A percentile compares a stretch with the other conserved stretches of the same genome.
These are phyloP conservation scores for Leptopilina syphax DNA, from an alignment of 2,888 invertebrate genomes.

Conservation along the genomic window DNA sequence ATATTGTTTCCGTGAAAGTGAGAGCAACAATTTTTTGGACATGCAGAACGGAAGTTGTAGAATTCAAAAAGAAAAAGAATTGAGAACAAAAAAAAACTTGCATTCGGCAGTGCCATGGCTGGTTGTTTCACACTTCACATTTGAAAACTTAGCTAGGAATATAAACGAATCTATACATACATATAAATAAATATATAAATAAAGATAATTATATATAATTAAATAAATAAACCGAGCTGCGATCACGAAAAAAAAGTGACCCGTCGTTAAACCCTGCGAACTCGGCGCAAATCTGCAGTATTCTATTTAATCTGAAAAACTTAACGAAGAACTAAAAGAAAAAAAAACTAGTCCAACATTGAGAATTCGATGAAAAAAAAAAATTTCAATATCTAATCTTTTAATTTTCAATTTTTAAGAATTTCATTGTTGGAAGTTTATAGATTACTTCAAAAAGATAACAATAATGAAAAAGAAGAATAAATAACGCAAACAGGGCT, in stretches of 20 bases:
- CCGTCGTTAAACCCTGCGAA: conserved; percentile 38
- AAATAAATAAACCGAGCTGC: conserved; percentile 38
- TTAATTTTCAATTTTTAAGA: conserved; percentile 1
- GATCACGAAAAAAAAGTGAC: conserved; percentile 25
- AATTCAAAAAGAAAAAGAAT: background rate
- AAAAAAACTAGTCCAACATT: conserved; percentile 5
- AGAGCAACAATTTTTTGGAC: conserved; percentile 44
- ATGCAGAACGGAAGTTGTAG: conserved; percentile 38
- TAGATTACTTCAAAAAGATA: conserved; percentile 33
- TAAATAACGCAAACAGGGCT: conserved; percentile 43
- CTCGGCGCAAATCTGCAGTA: conserved; percentile 38
- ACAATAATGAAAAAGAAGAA: conserved; percentile 5
- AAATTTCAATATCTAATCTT: background rate
- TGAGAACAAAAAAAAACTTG: conserved; percentile 39
- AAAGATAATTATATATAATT: conserved; percentile 49
- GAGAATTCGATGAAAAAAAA: background rate
- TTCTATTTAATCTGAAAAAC: conserved; percentile 34
- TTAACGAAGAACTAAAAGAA: conserved; percentile 22
- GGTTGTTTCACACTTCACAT: conserved; percentile 58
- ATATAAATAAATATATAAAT: conserved; percentile 53
- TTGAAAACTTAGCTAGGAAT: conserved; percentile 61
- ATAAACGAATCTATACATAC: conserved; percentile 58
- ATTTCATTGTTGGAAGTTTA: conserved; percentile 16
- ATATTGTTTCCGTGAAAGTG: conserved; percentile 44
- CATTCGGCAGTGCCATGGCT: conserved; percentile 56